phyloP scores from a whole-genome alignment of 2,888 invertebrate genomes.

The Agrenia bidenticulata region DNA sequence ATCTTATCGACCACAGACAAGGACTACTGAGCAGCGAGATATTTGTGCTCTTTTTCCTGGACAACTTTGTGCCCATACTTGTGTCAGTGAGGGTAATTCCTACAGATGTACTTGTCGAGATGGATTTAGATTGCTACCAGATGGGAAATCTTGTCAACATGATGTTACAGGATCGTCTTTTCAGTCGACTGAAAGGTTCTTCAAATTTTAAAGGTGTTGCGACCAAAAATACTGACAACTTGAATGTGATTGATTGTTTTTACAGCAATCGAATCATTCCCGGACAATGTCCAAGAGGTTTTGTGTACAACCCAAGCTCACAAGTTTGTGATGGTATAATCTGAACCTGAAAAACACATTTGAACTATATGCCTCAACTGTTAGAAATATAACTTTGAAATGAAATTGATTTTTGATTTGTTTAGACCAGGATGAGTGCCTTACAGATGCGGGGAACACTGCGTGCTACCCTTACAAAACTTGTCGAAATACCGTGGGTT shows the following conservation, averaged over 20 bases:
- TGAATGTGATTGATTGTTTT: too few relatives aligned
- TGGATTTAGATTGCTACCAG: constrained; percentile 69
- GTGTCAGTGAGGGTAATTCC: constrained; percentile 71
- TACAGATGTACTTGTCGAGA: constrained; percentile 70
- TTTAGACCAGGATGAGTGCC: constrained; percentile 77
- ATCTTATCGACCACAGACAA: constrained; percentile 4
- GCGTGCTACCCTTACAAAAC: constrained; percentile 57
- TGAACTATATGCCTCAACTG: neutral
- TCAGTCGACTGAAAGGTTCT: constrained; percentile 8
- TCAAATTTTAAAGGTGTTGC: too few relatives aligned
- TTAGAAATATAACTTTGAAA: too few relatives aligned
- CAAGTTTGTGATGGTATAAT: constrained; percentile 53
- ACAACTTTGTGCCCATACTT: constrained; percentile 74
- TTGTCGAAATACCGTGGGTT: constrained; percentile 59
- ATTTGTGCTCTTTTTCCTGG: constrained; percentile 62
- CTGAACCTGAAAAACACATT: neutral
- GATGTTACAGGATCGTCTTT: neutral
- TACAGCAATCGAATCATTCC: constrained; percentile 13
- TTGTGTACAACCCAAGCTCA: constrained; percentile 53
- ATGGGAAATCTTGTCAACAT: constrained; percentile 66
- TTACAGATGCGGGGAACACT: constrained; percentile 60
- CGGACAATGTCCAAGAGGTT: constrained; percentile 54
- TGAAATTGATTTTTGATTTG: neutral
- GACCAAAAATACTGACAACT: too few relatives aligned
- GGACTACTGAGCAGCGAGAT: constrained; percentile 56